Conservation (phyloP, 1,140 invertebrate species). For the Drosophila eugracilis region DNA sequence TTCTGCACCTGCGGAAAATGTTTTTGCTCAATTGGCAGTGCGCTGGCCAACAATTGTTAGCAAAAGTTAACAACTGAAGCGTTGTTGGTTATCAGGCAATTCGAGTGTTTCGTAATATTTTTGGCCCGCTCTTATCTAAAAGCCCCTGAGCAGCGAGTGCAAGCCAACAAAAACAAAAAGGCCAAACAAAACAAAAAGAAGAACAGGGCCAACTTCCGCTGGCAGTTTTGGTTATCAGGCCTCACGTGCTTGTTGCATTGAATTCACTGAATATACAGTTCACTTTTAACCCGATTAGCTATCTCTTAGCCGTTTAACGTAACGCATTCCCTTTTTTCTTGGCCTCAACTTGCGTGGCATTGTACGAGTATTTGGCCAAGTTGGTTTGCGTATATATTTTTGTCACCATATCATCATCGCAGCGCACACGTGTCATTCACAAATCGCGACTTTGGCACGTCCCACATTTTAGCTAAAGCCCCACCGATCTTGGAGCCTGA, state of each 20-base stretch:
- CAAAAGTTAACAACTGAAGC: slow-evolving; percentile 21
- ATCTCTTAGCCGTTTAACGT: slow-evolving; percentile 12
- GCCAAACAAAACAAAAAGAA: slow-evolving; percentile 19
- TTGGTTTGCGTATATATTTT: background rate
- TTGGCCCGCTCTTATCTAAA: slow-evolving; percentile 33
- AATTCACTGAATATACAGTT: background rate
- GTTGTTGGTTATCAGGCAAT: slow-evolving; percentile 24
- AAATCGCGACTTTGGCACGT: slow-evolving; percentile 77
- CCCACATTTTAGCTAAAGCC: slow-evolving; percentile 47
- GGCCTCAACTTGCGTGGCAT: slow-evolving; percentile 22
- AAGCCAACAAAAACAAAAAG: slow-evolving; percentile 24
- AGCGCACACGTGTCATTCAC: slow-evolving; percentile 73
- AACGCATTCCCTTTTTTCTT: slow-evolving; percentile 31
- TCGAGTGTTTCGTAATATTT: slow-evolving; percentile 47
- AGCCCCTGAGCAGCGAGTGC: background rate
- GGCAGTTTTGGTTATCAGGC: slow-evolving; percentile 41
- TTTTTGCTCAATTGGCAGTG: slow-evolving; percentile 30
- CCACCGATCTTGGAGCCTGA: slow-evolving; percentile 38
- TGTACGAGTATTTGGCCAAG: slow-evolving; percentile 13
- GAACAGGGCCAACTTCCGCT: slow-evolving; percentile 53
- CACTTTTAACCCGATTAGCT: slow-evolving; percentile 49
- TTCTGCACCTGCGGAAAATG: slow-evolving; percentile 55
- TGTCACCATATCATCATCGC: slow-evolving; percentile 11
- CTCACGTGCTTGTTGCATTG: slow-evolving; percentile 63
- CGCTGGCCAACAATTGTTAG: slow-evolving; percentile 23